Conservation (phyloP, 2,797 vertebrate genomes). For the Psittacula echo region DNA sequence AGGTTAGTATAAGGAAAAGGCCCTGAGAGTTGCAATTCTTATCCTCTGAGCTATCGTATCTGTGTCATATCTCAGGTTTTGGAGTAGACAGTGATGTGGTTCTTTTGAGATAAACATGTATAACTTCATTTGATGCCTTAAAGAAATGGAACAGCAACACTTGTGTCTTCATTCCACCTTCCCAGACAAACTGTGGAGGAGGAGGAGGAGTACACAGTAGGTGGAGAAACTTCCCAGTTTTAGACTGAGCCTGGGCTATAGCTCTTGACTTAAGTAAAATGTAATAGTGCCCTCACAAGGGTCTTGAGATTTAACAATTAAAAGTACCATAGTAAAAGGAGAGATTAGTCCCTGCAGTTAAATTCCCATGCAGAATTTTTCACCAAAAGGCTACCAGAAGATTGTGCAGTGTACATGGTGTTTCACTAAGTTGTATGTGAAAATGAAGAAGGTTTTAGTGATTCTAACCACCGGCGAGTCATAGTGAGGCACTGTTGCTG, state of each 20-base stretch:
- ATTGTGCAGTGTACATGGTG: fast-evolving
- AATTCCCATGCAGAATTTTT: neutral
- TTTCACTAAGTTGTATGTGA: neutral
- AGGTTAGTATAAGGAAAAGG: neutral
- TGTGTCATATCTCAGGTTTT: neutral
- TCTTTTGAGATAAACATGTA: neutral
- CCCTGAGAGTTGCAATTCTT: neutral
- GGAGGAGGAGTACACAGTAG: neutral
- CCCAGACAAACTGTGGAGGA: neutral
- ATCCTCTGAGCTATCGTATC: neutral
- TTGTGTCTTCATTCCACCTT: neutral
- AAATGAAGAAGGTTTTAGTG: neutral
- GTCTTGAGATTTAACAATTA: neutral
- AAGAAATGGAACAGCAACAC: neutral
- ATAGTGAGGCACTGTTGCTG: fast-evolving
- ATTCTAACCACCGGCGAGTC: neutral
- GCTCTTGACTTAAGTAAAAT: neutral
- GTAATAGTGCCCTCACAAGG: neutral
- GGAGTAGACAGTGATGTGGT: neutral
- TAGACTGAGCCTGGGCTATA: neutral
- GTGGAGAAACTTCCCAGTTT: neutral
- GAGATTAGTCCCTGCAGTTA: neutral
- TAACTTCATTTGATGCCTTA: neutral
- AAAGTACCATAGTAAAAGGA: neutral
- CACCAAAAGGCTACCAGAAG: neutral